Conservation (phyloP, 2,888 invertebrate genomes). For the Lepidocyrtinus sp. region DNA sequence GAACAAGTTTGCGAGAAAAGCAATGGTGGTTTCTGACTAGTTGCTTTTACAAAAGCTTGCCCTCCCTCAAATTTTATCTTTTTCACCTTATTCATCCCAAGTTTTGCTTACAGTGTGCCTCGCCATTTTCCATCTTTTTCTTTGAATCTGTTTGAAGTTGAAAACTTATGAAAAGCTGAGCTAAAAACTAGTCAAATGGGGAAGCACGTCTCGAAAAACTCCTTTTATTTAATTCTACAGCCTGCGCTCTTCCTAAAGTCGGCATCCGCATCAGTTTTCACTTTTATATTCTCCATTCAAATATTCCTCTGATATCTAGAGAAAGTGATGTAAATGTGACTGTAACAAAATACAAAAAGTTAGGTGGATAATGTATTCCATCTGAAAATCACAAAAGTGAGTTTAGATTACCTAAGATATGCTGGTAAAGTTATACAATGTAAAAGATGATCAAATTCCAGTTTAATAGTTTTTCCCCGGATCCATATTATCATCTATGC, state of each 20-base stretch:
- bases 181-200: background rate
- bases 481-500: background rate
- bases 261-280: background rate
- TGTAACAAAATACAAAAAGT: conserved; percentile 25
- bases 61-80: background rate
- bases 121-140: background rate
- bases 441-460: conserved; percentile 36
- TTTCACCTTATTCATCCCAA: conserved; percentile 2
- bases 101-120: background rate
- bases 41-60: background rate
- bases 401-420: background rate
- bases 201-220: background rate
- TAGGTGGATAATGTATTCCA: conserved; percentile 26
- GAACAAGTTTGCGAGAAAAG: background rate
- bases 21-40: conserved; percentile 5
- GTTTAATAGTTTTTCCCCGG: conserved; percentile 21
- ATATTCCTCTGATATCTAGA: background rate
- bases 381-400: conserved; percentile 13
- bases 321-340: background rate
- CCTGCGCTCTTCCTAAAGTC: background rate
- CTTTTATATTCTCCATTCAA: background rate
- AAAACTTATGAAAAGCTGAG: background rate
- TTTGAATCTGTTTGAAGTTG: conserved; percentile 8
- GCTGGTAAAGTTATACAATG: background rate
- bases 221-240: conserved; percentile 7